phyloP scores from a whole-genome alignment of 2,113 vertebrate species.

The Platichthys stellatus region DNA sequence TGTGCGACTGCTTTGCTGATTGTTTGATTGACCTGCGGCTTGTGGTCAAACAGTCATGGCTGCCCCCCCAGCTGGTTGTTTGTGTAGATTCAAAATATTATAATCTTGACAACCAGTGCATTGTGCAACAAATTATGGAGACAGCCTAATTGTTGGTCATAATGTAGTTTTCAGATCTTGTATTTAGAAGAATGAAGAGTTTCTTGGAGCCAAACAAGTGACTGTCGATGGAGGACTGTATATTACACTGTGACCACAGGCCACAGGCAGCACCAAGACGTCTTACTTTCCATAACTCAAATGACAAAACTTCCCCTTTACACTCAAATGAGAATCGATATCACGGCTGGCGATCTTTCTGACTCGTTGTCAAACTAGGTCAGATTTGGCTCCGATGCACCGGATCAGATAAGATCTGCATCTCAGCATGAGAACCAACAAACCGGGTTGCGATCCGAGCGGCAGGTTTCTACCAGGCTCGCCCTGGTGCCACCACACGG shows the following conservation, averaged over 20 bases:
- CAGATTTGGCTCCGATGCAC: conserved; percentile 22
- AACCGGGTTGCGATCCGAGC: conserved; percentile 6
- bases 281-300: conserved; percentile 52
- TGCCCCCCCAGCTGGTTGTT: conserved; percentile 42
- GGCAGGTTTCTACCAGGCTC: conserved; percentile 41
- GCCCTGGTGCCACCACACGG: conserved; percentile 49
- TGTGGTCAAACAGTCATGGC: conserved; percentile 42
- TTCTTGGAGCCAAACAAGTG: conserved; percentile 13
- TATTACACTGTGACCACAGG: conserved; percentile 36
- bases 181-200: conserved; percentile 13
- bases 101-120: conserved; percentile 24
- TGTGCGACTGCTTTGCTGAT: conserved; percentile 4
- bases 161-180: conserved; percentile 14
- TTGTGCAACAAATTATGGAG: conserved; percentile 38
- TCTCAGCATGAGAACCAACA: conserved; percentile 4
- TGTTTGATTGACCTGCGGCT: conserved; percentile 29
- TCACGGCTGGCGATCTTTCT: conserved; percentile 43
- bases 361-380: conserved; percentile 49
- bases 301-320: conserved; percentile 45
- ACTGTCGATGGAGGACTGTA: conserved; percentile 8
- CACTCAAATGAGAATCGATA: conserved; percentile 48
- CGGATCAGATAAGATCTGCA: conserved; percentile 51
- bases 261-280: conserved; percentile 37
- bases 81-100: conserved; percentile 49
- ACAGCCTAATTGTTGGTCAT: conserved; percentile 6